Conservation (phyloP, 2,888 invertebrate species). For the Xestia rhomboidea region DNA sequence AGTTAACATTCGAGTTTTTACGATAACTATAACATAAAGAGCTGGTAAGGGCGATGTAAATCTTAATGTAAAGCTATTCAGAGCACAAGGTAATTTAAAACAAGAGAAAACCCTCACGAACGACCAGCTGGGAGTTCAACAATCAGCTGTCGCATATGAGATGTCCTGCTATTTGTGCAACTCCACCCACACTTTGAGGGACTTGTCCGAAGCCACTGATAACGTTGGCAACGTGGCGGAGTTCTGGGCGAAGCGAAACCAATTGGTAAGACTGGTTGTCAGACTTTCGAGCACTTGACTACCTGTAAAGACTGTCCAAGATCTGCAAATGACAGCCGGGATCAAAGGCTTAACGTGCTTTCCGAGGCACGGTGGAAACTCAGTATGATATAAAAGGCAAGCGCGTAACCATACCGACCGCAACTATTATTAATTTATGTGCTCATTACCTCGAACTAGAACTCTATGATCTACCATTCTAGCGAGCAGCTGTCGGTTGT, state of each 20-base stretch:
- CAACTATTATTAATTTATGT: neutral
- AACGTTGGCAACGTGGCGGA: neutral
- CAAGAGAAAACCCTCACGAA: neutral
- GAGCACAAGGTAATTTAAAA: neutral
- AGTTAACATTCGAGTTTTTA: neutral
- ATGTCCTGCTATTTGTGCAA: neutral
- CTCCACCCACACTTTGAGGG: neutral
- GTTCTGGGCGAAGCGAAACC: neutral
- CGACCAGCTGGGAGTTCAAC: neutral
- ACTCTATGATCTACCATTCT: neutral
- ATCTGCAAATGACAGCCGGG: neutral
- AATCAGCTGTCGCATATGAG: neutral
- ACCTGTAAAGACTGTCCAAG: neutral
- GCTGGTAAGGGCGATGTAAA: neutral
- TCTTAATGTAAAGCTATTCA: neutral
- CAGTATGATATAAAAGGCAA: neutral
- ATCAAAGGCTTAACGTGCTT: neutral
- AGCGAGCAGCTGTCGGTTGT: no score
- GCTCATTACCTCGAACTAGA: neutral
- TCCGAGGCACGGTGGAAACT: neutral
- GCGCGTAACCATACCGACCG: no score
- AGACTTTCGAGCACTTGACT: neutral
- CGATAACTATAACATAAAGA: conserved; percentile 7
- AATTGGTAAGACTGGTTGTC: neutral
- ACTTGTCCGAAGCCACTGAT: neutral